Conservation (phyloP, 1,140 invertebrate genomes). For the Plectus sambesii region DNA sequence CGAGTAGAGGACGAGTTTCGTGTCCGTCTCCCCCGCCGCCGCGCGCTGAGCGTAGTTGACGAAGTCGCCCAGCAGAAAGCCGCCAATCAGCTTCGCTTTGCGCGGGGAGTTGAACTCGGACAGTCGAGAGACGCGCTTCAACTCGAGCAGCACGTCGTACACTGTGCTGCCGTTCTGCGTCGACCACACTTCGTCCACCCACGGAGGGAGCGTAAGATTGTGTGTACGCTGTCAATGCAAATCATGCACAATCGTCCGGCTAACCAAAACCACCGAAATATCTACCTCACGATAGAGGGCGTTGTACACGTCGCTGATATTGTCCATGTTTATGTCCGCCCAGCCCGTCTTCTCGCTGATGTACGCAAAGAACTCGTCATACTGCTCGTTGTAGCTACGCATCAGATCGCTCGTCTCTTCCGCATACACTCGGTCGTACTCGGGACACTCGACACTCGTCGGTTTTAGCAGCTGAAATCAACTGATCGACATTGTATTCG, state of each 20-base stretch:
- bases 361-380: not conserved
- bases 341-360: not conserved
- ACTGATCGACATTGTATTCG: too few relatives aligned
- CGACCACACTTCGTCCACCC: not conserved
- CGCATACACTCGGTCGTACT: slow-evolving; percentile 1
- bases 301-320: slow-evolving; percentile 5
- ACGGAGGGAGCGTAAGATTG: not conserved
- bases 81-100: slow-evolving; percentile 11
- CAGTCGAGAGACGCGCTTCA: slow-evolving; percentile 12
- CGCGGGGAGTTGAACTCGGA: slow-evolving; percentile 19
- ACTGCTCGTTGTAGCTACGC: not conserved
- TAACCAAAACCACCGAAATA: not conserved
- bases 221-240: not conserved
- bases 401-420: not conserved
- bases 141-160: not conserved
- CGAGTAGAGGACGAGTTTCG: too few relatives aligned
- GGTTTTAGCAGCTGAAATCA: slow-evolving; percentile 7
- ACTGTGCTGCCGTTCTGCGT: too few relatives aligned
- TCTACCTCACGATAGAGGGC: slow-evolving; percentile 3
- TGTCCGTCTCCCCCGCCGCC: slow-evolving; percentile 9
- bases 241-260: not conserved
- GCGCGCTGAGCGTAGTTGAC: slow-evolving; percentile 13
- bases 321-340: not conserved
- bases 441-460: not conserved
- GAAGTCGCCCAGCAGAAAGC: slow-evolving; percentile 24